Evolutionary conservation across 2,113 vertebrate genomes (phyloP), one percentile per base, ranked within the genome.

Genomic region (Otocyon megalotis): DNA sequence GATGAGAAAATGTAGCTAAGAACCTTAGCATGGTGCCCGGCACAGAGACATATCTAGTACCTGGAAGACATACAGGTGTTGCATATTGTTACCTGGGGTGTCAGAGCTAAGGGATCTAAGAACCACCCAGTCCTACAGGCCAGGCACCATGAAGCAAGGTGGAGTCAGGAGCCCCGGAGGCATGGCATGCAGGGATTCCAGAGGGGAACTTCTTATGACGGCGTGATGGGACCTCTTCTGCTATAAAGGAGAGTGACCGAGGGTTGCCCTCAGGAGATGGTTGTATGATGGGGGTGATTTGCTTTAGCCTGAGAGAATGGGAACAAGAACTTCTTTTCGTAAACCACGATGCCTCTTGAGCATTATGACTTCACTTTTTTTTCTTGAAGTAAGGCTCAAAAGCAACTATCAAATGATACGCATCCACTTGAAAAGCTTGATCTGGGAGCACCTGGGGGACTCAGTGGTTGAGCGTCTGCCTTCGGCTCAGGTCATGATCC

Each of bases 271-370:
- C 67, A 56, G 71, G 32, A 88, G 62, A 88, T 14, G 12, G 20
- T 16, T 16, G 11, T 63, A 35, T 3, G 5, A n/a, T 5, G 12
- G 26, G 56, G 56, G 30, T 93, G 81, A 84, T 48, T 48, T 48
- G 30, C 54, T 86, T 79, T 94, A 84, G 58, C 35, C 67, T 53
- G 58, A 30, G 30, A 95, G 65, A 26, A n/a, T 76, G 77, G 87
- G 48, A 96, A 94, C 56, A 87, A 89, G 56, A 89, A 83, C n/a
- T 88, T 95, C 72, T 85, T 93, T 94, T 96, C 76, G 95, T 87
- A 94, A 94, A 54, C 35, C 43, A 71, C 5, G 35, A 60, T 93
- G 74, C 67, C 37, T 22, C 83, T 90, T 93, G 83, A 87, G 56
- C 79, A 69, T 95, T 84, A 79, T 94, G 89, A 94, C 67, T 93